A percentile compares a stretch with the other conserved stretches of the same genome.
phyloP scores from a whole-genome alignment of 2,797 vertebrate species.

The Threskiornis aethiopicus region DNA sequence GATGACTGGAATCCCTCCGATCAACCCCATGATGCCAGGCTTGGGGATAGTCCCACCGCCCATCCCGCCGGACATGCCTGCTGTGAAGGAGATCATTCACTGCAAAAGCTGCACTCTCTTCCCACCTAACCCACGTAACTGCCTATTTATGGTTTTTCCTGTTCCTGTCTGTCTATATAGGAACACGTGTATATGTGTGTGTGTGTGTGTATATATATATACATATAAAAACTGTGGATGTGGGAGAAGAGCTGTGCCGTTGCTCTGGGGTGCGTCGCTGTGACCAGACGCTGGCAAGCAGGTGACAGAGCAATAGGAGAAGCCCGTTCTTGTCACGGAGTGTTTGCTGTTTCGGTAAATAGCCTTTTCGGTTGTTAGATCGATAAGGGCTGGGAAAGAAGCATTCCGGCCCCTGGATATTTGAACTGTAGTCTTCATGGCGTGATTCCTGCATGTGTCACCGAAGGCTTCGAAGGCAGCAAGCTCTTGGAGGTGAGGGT shows the following conservation, averaged over 20 bases:
- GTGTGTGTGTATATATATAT: neutral
- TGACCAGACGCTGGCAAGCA: neutral
- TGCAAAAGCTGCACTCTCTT: slow-evolving; percentile 97
- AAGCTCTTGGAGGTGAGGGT: neutral
- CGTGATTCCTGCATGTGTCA: neutral
- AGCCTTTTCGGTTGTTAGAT: neutral
- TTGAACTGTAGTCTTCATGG: neutral
- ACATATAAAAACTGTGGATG: neutral
- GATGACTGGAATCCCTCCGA: slow-evolving; percentile 91
- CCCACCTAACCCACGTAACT: slow-evolving; percentile 93
- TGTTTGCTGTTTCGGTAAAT: neutral
- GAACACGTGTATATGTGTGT: rapidly evolving
- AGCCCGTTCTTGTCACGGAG: neutral
- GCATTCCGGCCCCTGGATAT: neutral
- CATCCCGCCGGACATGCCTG: slow-evolving; percentile 87
- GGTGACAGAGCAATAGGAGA: neutral
- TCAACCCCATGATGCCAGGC: slow-evolving; percentile 93
- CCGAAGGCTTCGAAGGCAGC: neutral
- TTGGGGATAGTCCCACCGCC: slow-evolving; percentile 87
- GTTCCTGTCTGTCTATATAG: neutral
- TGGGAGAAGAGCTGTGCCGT: neutral
- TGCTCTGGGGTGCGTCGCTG: neutral
- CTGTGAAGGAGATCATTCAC: slow-evolving; percentile 95
- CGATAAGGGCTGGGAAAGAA: neutral
- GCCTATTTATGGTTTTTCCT: neutral